phyloP scores from a whole-genome alignment of 2,888 invertebrate species.

The Drosophila gaucha region DNA sequence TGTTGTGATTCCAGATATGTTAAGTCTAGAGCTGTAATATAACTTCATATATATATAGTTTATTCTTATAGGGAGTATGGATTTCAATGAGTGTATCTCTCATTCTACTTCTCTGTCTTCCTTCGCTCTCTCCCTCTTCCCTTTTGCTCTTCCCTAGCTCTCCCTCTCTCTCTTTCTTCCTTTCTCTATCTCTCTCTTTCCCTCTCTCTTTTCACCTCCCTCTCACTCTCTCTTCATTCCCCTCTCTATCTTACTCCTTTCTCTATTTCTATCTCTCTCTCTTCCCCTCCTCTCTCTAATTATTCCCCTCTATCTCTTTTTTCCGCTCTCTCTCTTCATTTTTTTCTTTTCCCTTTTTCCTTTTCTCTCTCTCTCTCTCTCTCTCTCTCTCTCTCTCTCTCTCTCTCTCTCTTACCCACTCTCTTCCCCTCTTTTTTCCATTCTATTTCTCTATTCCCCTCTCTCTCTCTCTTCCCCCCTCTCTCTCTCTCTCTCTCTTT shows the following conservation, averaged over 20 bases:
- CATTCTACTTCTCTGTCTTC: neutral
- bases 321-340: too few relatives aligned
- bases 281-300: neutral
- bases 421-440: too few relatives aligned
- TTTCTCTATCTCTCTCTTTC: neutral
- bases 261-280: neutral
- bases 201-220: neutral
- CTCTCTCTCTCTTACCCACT: neutral
- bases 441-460: too few relatives aligned
- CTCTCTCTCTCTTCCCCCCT: too few relatives aligned
- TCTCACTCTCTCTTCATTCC: neutral
- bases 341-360: too few relatives aligned
- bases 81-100: too few relatives aligned
- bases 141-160: neutral
- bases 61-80: too few relatives aligned
- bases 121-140: neutral
- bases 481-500: too few relatives aligned
- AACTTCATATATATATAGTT: too few relatives aligned
- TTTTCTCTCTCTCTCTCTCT: neutral
- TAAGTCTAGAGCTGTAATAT: too few relatives aligned
- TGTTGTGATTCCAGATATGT: too few relatives aligned
- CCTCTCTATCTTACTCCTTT: neutral
- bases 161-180: neutral
- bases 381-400: too few relatives aligned
- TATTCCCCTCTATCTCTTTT: neutral